These are phyloP conservation scores for Charanyca ferruginea DNA, from an alignment of 2,888 invertebrate species.

Conservation along the genomic window DNA sequence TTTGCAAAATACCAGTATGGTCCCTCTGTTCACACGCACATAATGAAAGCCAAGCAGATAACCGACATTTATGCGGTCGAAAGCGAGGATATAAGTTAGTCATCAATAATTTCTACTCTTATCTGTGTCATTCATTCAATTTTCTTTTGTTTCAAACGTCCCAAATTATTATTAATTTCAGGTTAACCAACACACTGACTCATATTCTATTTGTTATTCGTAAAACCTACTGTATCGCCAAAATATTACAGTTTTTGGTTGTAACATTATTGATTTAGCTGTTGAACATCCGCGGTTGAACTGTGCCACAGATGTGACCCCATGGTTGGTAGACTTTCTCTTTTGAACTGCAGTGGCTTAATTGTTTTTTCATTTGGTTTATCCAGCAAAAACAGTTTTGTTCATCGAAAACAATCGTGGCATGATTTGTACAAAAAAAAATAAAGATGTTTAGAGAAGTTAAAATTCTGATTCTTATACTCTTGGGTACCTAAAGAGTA, in stretches of 20 bases:
- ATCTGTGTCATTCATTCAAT: constrained; percentile 11
- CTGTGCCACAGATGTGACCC: constrained; percentile 58
- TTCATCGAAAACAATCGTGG: no score
- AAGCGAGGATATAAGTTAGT: no score
- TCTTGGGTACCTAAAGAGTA: no score
- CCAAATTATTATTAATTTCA: constrained; percentile 46
- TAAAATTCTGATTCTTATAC: no score
- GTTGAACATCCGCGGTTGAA: constrained; percentile 49
- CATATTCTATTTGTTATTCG: constrained; percentile 35
- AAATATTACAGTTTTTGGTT: constrained; percentile 39
- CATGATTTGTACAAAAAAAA: no score
- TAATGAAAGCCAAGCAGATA: no score
- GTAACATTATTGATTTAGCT: constrained; percentile 42
- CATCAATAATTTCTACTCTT: background rate
- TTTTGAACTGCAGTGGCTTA: constrained; percentile 37
- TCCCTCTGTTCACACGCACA: no score
- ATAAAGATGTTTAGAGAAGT: no score
- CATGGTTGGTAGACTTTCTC: constrained; percentile 51
- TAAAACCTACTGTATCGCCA: constrained; percentile 42
- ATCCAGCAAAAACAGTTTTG: no score
- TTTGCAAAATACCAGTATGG: no score
- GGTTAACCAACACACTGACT: constrained; percentile 44
- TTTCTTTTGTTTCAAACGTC: constrained; percentile 21
- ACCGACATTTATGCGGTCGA: no score
- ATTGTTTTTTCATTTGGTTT: background rate